phyloP scores from a whole-genome alignment of 2,888 invertebrate species.

The Silvanus unidentatus region DNA sequence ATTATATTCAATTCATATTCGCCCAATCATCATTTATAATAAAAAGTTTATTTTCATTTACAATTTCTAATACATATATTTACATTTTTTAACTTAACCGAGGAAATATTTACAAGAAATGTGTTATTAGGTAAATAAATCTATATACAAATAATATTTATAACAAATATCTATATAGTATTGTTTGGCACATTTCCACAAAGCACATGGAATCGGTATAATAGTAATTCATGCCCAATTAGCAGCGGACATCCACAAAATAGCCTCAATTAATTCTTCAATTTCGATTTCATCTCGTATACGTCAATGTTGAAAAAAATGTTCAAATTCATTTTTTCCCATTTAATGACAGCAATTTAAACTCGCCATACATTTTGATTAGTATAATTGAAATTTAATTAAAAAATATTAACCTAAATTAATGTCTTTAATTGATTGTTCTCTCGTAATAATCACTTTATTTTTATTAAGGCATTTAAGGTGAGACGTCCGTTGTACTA shows the following conservation, averaged over 20 bases:
- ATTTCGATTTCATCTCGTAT: no score
- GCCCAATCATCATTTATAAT: background rate
- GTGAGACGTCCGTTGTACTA: no score
- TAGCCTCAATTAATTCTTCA: background rate
- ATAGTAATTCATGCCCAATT: slow-evolving; percentile 4
- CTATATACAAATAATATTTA: slow-evolving; percentile 4
- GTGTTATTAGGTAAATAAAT: slow-evolving; percentile 35
- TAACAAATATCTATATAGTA: slow-evolving; percentile 16
- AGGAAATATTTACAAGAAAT: slow-evolving; percentile 34
- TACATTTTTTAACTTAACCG: slow-evolving; percentile 30
- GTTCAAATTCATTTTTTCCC: no score
- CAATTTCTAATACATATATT: slow-evolving; percentile 32
- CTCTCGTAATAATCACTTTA: no score
- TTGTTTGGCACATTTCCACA: slow-evolving; percentile 32
- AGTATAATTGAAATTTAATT: no score
- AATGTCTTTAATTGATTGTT: no score
- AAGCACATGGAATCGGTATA: slow-evolving; percentile 24
- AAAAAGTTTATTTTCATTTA: slow-evolving; percentile 1
- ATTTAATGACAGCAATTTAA: no score
- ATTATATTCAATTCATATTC: slow-evolving; percentile 8
- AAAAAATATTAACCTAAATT: no score
- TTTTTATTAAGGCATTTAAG: no score
- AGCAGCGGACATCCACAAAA: slow-evolving; percentile 4
- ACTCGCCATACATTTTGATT: no score
- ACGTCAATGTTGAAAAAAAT: no score